phyloP scores from a whole-genome alignment of 2,888 invertebrate species.

The Blastobasis adustella region DNA sequence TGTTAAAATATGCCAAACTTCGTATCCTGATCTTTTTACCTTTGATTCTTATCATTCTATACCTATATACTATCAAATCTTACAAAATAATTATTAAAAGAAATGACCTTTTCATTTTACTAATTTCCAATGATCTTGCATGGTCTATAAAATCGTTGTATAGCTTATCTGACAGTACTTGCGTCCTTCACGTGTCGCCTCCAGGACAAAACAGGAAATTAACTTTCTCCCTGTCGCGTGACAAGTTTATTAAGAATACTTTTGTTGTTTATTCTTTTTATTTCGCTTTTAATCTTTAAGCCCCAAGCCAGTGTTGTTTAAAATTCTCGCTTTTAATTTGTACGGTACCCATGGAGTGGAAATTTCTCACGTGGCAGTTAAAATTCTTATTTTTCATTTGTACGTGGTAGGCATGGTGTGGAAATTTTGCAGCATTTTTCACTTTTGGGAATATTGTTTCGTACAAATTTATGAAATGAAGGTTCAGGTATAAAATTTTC shows the following conservation, averaged over 20 bases:
- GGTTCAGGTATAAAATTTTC: too few relatives aligned
- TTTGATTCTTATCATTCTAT: too few relatives aligned
- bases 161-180: constrained; percentile 12
- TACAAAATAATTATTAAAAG: too few relatives aligned
- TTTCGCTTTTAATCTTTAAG: constrained; percentile 40
- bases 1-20: too few relatives aligned
- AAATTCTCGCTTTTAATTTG: background rate
- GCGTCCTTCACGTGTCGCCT: constrained; percentile 20
- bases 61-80: too few relatives aligned
- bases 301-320: constrained; percentile 15
- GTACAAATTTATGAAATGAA: too few relatives aligned
- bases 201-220: constrained; percentile 67
- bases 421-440: too few relatives aligned
- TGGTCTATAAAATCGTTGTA: background rate
- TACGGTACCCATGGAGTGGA: background rate
- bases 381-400: background rate
- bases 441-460: too few relatives aligned
- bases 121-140: too few relatives aligned
- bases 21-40: too few relatives aligned
- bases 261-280: constrained; percentile 52
- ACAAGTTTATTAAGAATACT: constrained; percentile 68
- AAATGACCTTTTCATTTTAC: too few relatives aligned
- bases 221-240: constrained; percentile 64
- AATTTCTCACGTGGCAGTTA: too few relatives aligned
- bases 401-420: background rate